Evolutionary conservation across 2,113 vertebrate genomes (phyloP).

Genomic region (Oncorhynchus mykiss): DNA sequence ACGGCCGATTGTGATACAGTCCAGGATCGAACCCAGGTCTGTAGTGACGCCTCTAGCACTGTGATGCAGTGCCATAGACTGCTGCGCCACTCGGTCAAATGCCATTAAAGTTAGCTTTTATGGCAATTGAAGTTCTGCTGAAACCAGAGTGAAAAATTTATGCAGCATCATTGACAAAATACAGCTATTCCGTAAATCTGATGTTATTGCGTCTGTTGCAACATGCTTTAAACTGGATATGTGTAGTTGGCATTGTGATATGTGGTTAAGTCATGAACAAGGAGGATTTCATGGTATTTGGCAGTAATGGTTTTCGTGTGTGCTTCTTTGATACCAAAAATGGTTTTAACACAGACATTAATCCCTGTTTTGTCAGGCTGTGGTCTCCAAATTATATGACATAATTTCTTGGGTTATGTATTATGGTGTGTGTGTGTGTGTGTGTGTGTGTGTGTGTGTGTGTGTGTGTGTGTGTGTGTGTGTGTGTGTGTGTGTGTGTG

Average conservation of each 20-base stretch:
- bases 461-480: neutral
- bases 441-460: no score
- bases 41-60: no score
- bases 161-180: slow-evolving; percentile 28
- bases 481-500: no score
- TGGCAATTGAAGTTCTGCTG: neutral
- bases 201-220: slow-evolving; percentile 42
- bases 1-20: no score
- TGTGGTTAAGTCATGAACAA: slow-evolving; percentile 54
- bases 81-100: no score
- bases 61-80: no score
- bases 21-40: no score
- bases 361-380: slow-evolving; percentile 66
- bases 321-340: slow-evolving; percentile 45
- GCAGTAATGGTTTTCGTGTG: slow-evolving; percentile 56
- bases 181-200: slow-evolving; percentile 19
- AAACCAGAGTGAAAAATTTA: slow-evolving; percentile 11
- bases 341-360: slow-evolving; percentile 49
- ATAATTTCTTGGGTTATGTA: slow-evolving; percentile 39
- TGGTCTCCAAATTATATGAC: slow-evolving; percentile 59
- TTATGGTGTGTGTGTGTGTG: neutral
- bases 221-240: slow-evolving; percentile 57
- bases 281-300: slow-evolving; percentile 48
- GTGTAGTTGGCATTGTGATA: slow-evolving; percentile 47
- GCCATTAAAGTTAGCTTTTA: neutral